phyloP scores from a whole-genome alignment of 2,797 vertebrate species.

The Pipistrellus pygmaeus region DNA sequence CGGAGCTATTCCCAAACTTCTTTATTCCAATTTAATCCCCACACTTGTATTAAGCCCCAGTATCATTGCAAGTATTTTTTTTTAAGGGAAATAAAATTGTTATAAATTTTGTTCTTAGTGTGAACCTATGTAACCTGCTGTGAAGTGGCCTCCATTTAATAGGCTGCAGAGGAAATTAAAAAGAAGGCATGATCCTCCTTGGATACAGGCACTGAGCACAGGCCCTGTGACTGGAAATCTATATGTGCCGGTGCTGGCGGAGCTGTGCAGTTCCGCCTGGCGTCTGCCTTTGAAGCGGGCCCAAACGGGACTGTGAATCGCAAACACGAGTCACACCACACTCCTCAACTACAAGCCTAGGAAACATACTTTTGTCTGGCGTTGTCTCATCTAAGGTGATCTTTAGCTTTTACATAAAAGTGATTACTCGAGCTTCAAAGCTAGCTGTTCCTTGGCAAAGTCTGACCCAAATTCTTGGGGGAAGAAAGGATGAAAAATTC shows the following conservation, averaged over 20 bases:
- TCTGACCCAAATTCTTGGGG: constrained; percentile 36
- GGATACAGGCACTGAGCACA: constrained; percentile 28
- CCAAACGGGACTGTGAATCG: constrained; percentile 42
- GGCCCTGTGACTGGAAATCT: neutral
- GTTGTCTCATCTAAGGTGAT: constrained; percentile 42
- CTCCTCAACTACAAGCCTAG: neutral
- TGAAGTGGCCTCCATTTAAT: constrained; percentile 65
- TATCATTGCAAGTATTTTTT: neutral
- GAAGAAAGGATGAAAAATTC: neutral
- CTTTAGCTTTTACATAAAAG: constrained; percentile 66
- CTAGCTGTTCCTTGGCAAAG: constrained; percentile 37
- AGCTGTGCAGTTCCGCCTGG: constrained; percentile 21
- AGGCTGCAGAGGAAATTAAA: constrained; percentile 58
- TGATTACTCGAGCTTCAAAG: constrained; percentile 57
- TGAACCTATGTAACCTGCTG: neutral
- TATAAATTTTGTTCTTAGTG: constrained; percentile 54
- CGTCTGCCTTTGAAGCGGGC: constrained; percentile 69
- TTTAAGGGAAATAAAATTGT: constrained; percentile 45
- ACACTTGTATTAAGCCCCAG: neutral
- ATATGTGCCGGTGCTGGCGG: neutral
- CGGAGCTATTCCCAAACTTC: neutral
- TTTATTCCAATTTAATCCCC: neutral
- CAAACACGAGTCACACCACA: neutral
- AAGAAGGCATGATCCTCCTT: constrained; percentile 12
- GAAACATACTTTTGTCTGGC: constrained; percentile 31